Evolutionary conservation across 2,113 vertebrate species (phyloP), one percentile per base, ranked within the genome.

Genomic region (Cynoglossus semilaevis): DNA sequence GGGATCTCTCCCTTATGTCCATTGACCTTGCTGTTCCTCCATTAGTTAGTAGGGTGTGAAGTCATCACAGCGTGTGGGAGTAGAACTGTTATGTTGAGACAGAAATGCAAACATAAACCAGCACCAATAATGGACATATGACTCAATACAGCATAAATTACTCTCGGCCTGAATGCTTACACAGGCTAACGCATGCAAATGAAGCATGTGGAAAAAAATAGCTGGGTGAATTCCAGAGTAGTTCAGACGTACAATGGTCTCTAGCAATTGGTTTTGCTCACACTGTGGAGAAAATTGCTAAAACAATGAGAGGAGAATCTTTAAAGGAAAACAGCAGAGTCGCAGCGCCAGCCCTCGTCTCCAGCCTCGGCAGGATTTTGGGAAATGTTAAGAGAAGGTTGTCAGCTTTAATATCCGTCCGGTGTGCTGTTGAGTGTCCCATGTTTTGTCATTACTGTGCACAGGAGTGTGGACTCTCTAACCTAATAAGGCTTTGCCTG

Each of bases 401-500:
- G 85, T 87, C 83, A 0, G 42, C 61, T 83, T 76, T 44, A 17
- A 69, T 85, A 82, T 74, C 68, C 45, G 67, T 76, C 73, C 54
- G 15, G 51, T 51, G 11, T 55, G 72, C 61, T 43, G 76, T 72
- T 54, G 79, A 86, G 75, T 40, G 3, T 53, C 64, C 65, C 36
- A 14, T 73, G 76, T 81, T 80, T 73, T 72, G 74, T 76, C 80
- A 79, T 79, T 74, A 63, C 72, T 58, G 69, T 2, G 59, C 48
- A 74, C 22, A 29, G 22, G 22, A 68, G 71, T 85, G 71, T 68
- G 38, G 45, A 76, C 76, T 18, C 77, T 52, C 70, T 74, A 82
- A 80, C 87, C 81, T 84, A 83, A 87, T 85, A 82, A 79, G 83
- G 82, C 65, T 68, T 75, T 60, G 68, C 77, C 81, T 41, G 54